These are phyloP conservation scores for Sebastiscus albofasciatus DNA, from an alignment of 2,797 vertebrate species.

Conservation along the genomic window DNA sequence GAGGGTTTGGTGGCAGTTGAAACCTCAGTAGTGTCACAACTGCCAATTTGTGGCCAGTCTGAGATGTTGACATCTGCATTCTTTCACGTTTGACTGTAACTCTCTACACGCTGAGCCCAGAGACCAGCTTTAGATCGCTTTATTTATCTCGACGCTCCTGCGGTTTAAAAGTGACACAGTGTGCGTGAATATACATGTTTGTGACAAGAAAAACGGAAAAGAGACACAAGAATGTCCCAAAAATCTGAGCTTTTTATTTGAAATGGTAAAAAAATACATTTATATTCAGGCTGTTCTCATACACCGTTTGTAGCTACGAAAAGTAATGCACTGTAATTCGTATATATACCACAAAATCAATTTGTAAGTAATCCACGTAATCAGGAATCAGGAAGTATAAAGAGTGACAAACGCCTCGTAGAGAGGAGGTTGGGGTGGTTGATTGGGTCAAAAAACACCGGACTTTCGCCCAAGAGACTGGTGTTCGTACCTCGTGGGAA, in stretches of 20 bases:
- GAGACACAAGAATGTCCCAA: background rate
- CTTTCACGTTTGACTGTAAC: slow-evolving; percentile 70
- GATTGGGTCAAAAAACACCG: too few relatives aligned
- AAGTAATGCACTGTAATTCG: background rate
- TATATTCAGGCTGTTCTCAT: background rate
- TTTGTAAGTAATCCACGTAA: too few relatives aligned
- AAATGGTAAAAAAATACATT: background rate
- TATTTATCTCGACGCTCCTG: slow-evolving; percentile 76
- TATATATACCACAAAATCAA: too few relatives aligned
- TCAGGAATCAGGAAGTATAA: too few relatives aligned
- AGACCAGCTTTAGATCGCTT: slow-evolving; percentile 70
- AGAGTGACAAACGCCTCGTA: too few relatives aligned
- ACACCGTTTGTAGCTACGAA: background rate
- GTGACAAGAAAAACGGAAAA: background rate
- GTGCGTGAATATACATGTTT: background rate
- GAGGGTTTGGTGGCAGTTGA: slow-evolving; percentile 30
- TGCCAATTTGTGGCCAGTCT: slow-evolving; percentile 75
- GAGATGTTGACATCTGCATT: slow-evolving; percentile 82
- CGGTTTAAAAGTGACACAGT: slow-evolving; percentile 39
- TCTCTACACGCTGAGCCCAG: slow-evolving; percentile 9
- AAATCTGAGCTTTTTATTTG: background rate
- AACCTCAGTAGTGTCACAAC: slow-evolving; percentile 79
- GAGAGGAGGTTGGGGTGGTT: too few relatives aligned
- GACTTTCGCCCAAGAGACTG: too few relatives aligned
- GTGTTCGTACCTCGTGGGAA: too few relatives aligned